phyloP scores from a whole-genome alignment of 2,113 vertebrate species.

The Kryptolebias marmoratus region DNA sequence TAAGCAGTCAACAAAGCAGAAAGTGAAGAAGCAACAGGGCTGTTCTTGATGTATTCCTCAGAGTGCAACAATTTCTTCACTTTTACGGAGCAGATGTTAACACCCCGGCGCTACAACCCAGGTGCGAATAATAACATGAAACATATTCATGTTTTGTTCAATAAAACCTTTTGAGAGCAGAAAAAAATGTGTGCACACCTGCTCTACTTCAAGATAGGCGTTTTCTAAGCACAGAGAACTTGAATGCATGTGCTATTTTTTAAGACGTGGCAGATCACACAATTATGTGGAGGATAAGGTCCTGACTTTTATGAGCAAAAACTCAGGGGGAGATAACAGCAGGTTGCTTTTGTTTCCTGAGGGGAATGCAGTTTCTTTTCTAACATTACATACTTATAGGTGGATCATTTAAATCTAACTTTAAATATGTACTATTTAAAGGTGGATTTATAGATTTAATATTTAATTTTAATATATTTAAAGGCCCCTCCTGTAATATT shows the following conservation, averaged over 20 bases:
- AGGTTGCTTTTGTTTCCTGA: constrained; percentile 10
- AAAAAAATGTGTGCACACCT: neutral
- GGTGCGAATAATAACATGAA: constrained; percentile 14
- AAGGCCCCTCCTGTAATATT: too few species aligned
- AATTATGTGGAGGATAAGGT: neutral
- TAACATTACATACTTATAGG: too few species aligned
- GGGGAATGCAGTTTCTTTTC: neutral
- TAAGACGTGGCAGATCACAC: neutral
- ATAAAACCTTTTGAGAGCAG: constrained; percentile 4
- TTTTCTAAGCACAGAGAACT: neutral
- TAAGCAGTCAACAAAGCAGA: constrained; percentile 52
- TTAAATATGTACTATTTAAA: too few species aligned
- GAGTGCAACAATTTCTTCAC: constrained; percentile 14
- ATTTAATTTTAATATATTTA: too few species aligned
- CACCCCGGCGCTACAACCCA: neutral
- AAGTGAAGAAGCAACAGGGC: constrained; percentile 1
- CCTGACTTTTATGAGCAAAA: neutral
- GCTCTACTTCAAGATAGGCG: neutral
- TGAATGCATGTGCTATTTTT: neutral
- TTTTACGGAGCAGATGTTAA: constrained; percentile 39
- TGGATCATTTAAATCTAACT: too few species aligned
- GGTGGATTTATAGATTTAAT: too few species aligned
- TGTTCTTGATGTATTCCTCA: constrained; percentile 29
- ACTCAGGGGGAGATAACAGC: neutral
- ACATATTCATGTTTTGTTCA: constrained; percentile 19